Evolutionary conservation across 2,797 vertebrate species (phyloP), one percentile per base, ranked within the genome.

Genomic region (Eutrigla gurnardus): DNA sequence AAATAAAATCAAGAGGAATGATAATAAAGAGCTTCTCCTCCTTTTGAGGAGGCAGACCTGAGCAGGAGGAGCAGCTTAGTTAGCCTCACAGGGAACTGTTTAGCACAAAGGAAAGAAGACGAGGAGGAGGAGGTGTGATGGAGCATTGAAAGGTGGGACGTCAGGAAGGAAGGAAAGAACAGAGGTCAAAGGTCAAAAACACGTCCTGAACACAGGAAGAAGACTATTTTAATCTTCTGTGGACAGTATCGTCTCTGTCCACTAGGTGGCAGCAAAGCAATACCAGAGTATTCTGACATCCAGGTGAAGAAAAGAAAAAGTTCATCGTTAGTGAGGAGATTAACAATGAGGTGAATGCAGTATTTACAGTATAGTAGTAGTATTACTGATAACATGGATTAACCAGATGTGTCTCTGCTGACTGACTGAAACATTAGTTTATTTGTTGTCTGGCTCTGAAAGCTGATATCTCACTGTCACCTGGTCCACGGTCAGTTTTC

Each of bases 401-500:
- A n/a, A 49, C 7, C 40, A 42, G 9, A 42, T 42, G 11, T 3
- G 40, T 42, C 40, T 42, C 40, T n/a, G 18, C 47, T 18, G 47
- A 49, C 47, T 49, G 47, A 49, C 47, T 49, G 43, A 45, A n/a
- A 42, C 15, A 60, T 66, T 5, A 42, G 32, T 50, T 46, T 4
- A 50, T 33, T 43, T 0, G 11, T 52, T 17, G 7, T 35, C 37
- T 40, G 7, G 1, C 43, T 49, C 63, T 62, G 80, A 81, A 75
- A 78, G 57, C 36, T 43, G 63, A 82, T 61, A 3, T 39, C 37
- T 81, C 59, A 67, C 61, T 70, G 63, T 83, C 47, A 0, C 17
- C 55, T 66, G 73, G 45, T 71, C 61, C 11, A 33, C 37, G 58
- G 3, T 88, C 77, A 59, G 66, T 17, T 83, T 80, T 14, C 50